These are phyloP conservation scores for Tetheella fluctuosa DNA, from an alignment of 2,888 invertebrate genomes.

Conservation along the genomic window DNA sequence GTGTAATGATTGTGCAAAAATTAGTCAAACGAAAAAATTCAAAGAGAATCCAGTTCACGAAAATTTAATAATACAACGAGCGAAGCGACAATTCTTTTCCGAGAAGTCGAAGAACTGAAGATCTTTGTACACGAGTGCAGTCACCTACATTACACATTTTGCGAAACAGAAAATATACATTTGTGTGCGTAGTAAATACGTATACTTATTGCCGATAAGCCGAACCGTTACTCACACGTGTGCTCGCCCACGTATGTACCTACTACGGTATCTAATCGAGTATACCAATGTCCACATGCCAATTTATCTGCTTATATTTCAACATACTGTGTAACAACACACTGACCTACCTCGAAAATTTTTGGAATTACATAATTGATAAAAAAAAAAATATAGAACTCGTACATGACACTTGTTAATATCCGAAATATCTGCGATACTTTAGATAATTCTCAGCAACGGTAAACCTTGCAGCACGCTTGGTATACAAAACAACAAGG, in stretches of 20 bases:
- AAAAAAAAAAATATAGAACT: neutral
- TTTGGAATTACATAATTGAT: constrained; percentile 17
- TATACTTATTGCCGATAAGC: constrained; percentile 55
- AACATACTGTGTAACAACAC: constrained; percentile 24
- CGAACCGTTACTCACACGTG: constrained; percentile 70
- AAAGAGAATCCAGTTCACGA: neutral
- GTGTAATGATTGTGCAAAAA: constrained; percentile 6
- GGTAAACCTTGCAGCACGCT: neutral
- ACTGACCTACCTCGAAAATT: constrained; percentile 26
- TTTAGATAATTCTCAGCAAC: neutral
- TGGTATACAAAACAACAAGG: constrained; percentile 11
- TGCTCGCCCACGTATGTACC: constrained; percentile 60
- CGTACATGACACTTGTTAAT: constrained; percentile 6
- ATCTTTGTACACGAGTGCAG: neutral
- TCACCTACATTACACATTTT: constrained; percentile 21
- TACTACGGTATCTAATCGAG: constrained; percentile 43
- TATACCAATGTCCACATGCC: constrained; percentile 32
- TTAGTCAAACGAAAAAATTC: neutral
- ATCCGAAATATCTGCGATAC: neutral
- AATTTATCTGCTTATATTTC: constrained; percentile 31
- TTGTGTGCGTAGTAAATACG: constrained; percentile 32
- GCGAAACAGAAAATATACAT: constrained; percentile 44
- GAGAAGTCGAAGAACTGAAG: neutral
- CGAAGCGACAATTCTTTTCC: constrained; percentile 7
- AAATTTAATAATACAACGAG: neutral